Percentiles rank a stretch among this genome's conserved stretches.
Conservation (phyloP, 1,140 invertebrate species). For the Chymomyza costata region DNA sequence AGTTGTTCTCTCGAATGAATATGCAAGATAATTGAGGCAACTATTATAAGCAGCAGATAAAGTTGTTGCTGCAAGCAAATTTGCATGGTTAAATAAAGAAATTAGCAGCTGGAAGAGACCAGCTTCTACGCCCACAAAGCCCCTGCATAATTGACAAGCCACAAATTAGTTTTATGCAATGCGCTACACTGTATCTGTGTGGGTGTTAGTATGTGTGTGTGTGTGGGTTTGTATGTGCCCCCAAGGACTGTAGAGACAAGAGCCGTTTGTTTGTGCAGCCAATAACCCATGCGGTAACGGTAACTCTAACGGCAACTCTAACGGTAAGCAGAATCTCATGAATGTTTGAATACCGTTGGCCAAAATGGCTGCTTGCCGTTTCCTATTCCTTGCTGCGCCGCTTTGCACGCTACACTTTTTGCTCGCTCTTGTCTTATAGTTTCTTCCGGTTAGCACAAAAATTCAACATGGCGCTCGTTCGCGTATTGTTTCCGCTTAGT, state of each 20-base stretch:
- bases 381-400: neutral
- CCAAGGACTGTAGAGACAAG: neutral
- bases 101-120: slow-evolving; percentile 29
- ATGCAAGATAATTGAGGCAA: too few species aligned
- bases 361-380: slow-evolving; percentile 3
- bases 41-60: too few species aligned
- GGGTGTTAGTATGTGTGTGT: too few species aligned
- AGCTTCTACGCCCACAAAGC: slow-evolving; percentile 1
- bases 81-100: slow-evolving; percentile 41
- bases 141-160: slow-evolving; percentile 37
- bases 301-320: slow-evolving; percentile 7
- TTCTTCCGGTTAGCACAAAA: slow-evolving; percentile 20
- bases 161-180: slow-evolving; percentile 44
- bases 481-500: slow-evolving; percentile 1
- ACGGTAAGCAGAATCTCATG: slow-evolving; percentile 20
- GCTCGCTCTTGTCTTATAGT: neutral
- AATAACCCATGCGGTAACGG: slow-evolving; percentile 22
- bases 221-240: neutral
- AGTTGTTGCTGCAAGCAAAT: slow-evolving; percentile 11
- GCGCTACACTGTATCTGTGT: neutral
- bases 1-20: too few species aligned
- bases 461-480: slow-evolving; percentile 28
- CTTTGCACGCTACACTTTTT: neutral
- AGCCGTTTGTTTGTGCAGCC: slow-evolving; percentile 6
- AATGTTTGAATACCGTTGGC: slow-evolving; percentile 41